These are phyloP conservation scores for Eurypyga helias DNA, from an alignment of 2,113 vertebrate species.

Conservation along the genomic window DNA sequence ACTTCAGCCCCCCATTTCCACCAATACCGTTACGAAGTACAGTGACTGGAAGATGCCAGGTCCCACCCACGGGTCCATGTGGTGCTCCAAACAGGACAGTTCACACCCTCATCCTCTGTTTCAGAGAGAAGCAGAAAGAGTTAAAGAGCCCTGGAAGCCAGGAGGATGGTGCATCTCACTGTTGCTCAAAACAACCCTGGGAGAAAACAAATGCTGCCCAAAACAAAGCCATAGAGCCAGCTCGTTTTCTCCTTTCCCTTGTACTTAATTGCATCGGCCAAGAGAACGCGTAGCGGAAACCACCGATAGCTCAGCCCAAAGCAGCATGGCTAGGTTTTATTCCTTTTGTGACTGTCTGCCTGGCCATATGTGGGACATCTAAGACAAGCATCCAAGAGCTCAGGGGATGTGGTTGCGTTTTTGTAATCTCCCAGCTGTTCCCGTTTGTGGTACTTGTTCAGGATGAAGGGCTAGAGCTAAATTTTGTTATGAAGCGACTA, in stretches of 20 bases:
- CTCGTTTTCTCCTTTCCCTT: background rate
- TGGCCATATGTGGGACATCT: background rate
- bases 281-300: background rate
- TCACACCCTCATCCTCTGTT: background rate
- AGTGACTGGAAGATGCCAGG: background rate
- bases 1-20: background rate
- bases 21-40: background rate
- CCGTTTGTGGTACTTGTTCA: rapidly evolving
- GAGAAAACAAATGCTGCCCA: background rate
- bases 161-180: background rate
- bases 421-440: background rate
- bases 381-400: background rate
- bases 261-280: rapidly evolving
- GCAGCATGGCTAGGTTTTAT: background rate
- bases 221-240: background rate
- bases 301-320: background rate
- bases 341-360: background rate
- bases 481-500: background rate
- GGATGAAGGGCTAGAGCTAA: background rate
- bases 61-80: background rate
- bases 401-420: background rate
- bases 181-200: background rate
- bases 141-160: background rate
- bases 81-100: background rate
- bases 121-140: background rate